A percentile compares a stretch with the other conserved stretches of the same genome.
phyloP scores from a whole-genome alignment of 1,140 invertebrate species.

The Orius laevigatus region DNA sequence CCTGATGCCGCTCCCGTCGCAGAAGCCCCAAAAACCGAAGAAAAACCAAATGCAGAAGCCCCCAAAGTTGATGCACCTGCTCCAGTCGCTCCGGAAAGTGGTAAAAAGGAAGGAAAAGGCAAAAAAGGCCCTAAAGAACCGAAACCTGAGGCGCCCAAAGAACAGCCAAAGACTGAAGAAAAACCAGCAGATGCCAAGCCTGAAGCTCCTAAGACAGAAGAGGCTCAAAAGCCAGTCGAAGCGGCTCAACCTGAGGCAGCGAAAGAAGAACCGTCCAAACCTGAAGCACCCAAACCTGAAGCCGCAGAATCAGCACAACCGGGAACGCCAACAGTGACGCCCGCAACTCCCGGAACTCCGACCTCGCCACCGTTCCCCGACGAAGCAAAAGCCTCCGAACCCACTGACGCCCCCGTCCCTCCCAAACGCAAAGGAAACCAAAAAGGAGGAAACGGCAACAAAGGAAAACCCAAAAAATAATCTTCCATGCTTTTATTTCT shows the following conservation, averaged over 20 bases:
- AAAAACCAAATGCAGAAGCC: slow-evolving; percentile 12
- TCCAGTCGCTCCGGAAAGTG: slow-evolving; percentile 22
- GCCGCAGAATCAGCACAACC: slow-evolving; percentile 6
- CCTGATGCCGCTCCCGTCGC: slow-evolving; percentile 25
- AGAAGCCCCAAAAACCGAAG: slow-evolving; percentile 18
- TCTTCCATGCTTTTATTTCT: not conserved
- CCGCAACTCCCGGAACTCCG: slow-evolving; percentile 10
- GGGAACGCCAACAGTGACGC: slow-evolving; percentile 8
- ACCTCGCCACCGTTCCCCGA: slow-evolving; percentile 4
- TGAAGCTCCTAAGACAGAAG: not conserved
- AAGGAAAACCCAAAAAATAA: slow-evolving; percentile 4
- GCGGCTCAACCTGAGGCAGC: not conserved
- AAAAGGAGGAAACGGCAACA: not conserved
- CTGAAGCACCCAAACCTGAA: slow-evolving; percentile 1
- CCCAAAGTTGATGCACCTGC: slow-evolving; percentile 23
- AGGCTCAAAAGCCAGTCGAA: not conserved
- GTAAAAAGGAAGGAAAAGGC: slow-evolving; percentile 6
- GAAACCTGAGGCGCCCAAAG: not conserved
- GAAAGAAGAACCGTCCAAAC: slow-evolving; percentile 2
- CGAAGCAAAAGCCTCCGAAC: not conserved
- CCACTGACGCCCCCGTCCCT: slow-evolving; percentile 26
- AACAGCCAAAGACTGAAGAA: slow-evolving; percentile 5
- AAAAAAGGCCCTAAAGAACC: slow-evolving; percentile 5
- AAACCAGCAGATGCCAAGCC: not conserved
- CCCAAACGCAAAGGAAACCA: slow-evolving; percentile 28